Percentiles rank a stretch among this genome's conserved stretches.
Evolutionary conservation across 2,113 vertebrate species (phyloP).

Genomic region (Genyomyrus donnyi): DNA sequence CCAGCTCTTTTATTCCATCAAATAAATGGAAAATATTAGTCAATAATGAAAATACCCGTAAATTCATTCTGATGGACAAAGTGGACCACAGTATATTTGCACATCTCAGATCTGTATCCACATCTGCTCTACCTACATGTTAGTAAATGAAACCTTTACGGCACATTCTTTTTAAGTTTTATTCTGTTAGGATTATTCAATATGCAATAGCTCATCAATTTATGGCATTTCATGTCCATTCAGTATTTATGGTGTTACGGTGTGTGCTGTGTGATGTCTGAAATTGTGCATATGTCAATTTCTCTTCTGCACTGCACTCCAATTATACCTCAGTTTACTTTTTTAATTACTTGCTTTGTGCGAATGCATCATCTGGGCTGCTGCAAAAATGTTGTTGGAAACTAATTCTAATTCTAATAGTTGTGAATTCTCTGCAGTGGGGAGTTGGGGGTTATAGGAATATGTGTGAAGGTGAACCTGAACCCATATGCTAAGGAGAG

Average conservation of each 20-base stretch:
- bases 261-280: neutral
- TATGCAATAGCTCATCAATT: neutral
- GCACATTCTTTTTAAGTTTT: neutral
- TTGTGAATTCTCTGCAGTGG: neutral
- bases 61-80: neutral
- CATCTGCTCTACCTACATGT: neutral
- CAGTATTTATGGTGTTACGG: too few relatives aligned
- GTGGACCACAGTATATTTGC: neutral
- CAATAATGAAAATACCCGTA: neutral
- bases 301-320: neutral
- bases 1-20: neutral
- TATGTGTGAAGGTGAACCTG: neutral
- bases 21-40: neutral
- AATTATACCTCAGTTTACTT: neutral
- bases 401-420: neutral
- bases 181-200: neutral
- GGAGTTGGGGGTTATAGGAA: neutral
- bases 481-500: neutral
- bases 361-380: neutral
- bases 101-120: neutral
- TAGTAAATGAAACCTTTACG: neutral
- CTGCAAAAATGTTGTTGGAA: neutral
- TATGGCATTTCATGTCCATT: neutral
- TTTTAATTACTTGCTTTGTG: neutral
- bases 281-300: neutral